These are phyloP conservation scores for Julus scanicus DNA, from an alignment of 2,888 invertebrate species.

Conservation along the genomic window DNA sequence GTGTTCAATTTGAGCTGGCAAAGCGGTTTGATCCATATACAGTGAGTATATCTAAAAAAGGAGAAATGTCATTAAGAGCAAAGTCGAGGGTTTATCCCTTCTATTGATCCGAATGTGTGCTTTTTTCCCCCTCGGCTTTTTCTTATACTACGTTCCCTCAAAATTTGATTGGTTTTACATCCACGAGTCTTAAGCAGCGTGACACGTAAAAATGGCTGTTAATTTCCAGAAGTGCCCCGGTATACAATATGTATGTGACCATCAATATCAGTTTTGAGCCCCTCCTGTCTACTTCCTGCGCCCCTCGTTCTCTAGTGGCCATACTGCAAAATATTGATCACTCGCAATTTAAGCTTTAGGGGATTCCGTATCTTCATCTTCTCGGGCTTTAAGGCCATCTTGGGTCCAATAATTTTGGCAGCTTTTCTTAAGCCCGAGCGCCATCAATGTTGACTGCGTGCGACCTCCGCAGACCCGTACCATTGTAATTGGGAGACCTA, in stretches of 20 bases:
- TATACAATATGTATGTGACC: neutral
- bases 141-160: neutral
- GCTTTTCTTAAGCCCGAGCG: conserved; percentile 1
- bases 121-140: conserved; percentile 3
- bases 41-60: neutral
- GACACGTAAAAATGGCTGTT: conserved; percentile 8
- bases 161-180: conserved; percentile 33
- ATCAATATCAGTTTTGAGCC: neutral
- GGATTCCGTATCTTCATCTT: conserved; percentile 24
- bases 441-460: conserved; percentile 8
- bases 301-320: conserved; percentile 22
- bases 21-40: neutral
- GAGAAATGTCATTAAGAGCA: conserved; percentile 33
- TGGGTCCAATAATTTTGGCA: conserved; percentile 30
- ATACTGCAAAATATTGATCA: conserved; percentile 27
- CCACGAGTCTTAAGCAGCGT: conserved; percentile 26
- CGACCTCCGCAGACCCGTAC: neutral
- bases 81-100: neutral
- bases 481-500: conserved; percentile 12
- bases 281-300: neutral
- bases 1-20: no score
- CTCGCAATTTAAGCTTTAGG: neutral
- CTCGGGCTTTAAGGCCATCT: conserved; percentile 26
- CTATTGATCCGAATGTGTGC: neutral
- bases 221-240: neutral